A percentile compares a stretch with the other conserved stretches of the same genome.
These are phyloP conservation scores for Melieria crassipennis DNA, from an alignment of 2,888 invertebrate species.

Conservation along the genomic window DNA sequence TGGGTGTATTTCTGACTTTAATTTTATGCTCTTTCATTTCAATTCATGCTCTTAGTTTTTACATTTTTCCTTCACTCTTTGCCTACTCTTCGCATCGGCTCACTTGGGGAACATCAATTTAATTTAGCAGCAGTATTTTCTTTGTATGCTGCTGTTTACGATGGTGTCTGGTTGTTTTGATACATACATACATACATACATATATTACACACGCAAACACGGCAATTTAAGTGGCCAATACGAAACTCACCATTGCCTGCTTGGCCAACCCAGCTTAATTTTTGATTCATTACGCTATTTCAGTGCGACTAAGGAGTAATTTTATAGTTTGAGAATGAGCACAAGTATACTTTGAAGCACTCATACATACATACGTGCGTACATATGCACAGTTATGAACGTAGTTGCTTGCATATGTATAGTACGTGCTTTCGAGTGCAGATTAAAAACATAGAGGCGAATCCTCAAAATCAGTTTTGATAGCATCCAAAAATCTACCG, in stretches of 20 bases:
- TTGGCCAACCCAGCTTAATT: constrained; percentile 4
- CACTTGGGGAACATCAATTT: not conserved
- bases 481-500: no score
- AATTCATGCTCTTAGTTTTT: constrained; percentile 4
- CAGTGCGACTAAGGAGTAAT: not conserved
- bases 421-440: no score
- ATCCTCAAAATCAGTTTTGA: no score
- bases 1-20: constrained; percentile 2
- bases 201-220: not conserved
- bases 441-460: no score
- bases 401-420: no score
- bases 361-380: no score
- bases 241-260: not conserved
- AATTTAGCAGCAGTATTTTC: not conserved
- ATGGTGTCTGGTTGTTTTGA: not conserved
- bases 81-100: not conserved
- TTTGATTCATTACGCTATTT: constrained; percentile 21
- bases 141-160: not conserved
- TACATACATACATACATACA: not conserved
- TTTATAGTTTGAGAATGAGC: no score
- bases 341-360: no score
- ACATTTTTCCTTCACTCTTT: not conserved
- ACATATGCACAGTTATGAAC: no score
- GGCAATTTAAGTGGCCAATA: not conserved
- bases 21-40: constrained; percentile 11